Evolutionary conservation across 1,140 invertebrate genomes (phyloP), one percentile per base, ranked within the genome.

Genomic region (Cheumatopsyche charites): DNA sequence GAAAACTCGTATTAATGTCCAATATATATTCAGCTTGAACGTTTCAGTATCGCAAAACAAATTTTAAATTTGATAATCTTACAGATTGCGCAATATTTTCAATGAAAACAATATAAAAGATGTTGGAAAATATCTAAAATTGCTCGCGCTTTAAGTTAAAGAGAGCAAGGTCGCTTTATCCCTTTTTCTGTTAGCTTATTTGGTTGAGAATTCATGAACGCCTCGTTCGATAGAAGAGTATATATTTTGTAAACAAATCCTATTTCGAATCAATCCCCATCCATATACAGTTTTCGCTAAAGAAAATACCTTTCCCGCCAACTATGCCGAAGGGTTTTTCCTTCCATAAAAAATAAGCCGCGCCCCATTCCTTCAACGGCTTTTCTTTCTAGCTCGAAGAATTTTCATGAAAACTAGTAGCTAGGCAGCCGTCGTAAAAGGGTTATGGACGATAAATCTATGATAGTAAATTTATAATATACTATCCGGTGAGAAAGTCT

Each of bases 401-500:
- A 43, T 47, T 66, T 66, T 66, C 63, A 47, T 63, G 62, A 63
- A 63, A 45, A 63, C 62, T 63, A 41, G 29, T 41, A 63, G 26
- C 17, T 42, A 6, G 62, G 43, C 15, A n/a, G 63, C 42, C 23
- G 23, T 66, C 63, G 63, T 66, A 66, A 66, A 66, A 66, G 63
- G n/a, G 63, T 66, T 66, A 66, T 66, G 63, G 63, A 66, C 63
- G 63, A 66, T 66, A 66, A 66, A 66, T 66, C 63, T 66, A 66
- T 66, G 63, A 66, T 66, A 47, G 63, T 66, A 66, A 66, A 66
- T 66, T 66, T 66, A 66, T 66, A 66, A 66, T 66, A 66, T 66
- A 47, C 42, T 21, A 12, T 5, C 17, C 9, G 17, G 29, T 26
- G 21, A 21, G 41, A 42, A n/a, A 9, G n/a, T 11, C 21, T 63